Evolutionary conservation across 2,888 invertebrate species (phyloP).

Genomic region (Stratiomys singularior): DNA sequence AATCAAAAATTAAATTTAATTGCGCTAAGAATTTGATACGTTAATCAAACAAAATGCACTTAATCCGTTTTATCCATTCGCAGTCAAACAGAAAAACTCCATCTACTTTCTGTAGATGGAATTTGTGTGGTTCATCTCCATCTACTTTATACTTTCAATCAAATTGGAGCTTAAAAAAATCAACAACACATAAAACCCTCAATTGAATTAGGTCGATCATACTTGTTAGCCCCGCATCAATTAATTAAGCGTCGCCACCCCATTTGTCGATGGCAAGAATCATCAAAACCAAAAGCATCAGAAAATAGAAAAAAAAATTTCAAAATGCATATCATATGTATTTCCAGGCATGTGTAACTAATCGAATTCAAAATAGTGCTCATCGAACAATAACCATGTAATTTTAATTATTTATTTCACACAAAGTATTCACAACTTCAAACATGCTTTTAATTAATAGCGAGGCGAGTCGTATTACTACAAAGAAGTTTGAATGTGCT

Average conservation of each 20-base stretch:
- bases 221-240: no score
- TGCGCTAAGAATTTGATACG: no score
- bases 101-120: no score
- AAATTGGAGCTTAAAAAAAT: no score
- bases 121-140: no score
- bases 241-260: background rate
- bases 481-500: background rate
- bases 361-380: background rate
- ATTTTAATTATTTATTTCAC: slow-evolving; percentile 24
- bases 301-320: background rate
- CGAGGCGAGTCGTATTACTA: background rate
- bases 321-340: background rate
- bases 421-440: background rate
- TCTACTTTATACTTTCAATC: no score
- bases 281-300: background rate
- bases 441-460: slow-evolving; percentile 8
- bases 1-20: no score
- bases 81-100: no score
- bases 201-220: no score
- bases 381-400: slow-evolving; percentile 9
- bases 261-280: background rate
- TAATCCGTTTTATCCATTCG: no score
- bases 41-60: no score
- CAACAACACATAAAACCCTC: no score
- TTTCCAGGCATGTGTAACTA: background rate